A percentile compares a stretch with the other conserved stretches of the same genome.
These are phyloP conservation scores for Catharus fuscescens DNA, from an alignment of 2,113 vertebrate species.

Conservation along the genomic window DNA sequence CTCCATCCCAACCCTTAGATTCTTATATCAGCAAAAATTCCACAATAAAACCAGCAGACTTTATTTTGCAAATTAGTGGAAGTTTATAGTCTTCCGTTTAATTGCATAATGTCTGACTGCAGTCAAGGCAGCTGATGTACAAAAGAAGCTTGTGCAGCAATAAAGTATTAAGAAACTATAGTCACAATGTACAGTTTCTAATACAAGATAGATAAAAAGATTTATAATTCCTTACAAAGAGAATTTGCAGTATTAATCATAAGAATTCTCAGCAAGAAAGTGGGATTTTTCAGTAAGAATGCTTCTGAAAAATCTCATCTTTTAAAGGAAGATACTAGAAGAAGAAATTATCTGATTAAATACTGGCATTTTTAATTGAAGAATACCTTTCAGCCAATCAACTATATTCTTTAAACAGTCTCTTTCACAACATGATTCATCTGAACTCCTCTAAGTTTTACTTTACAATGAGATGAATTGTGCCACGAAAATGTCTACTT, in stretches of 20 bases:
- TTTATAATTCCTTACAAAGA: neutral
- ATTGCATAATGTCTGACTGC: neutral
- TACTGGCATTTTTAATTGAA: neutral
- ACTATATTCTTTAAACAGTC: neutral
- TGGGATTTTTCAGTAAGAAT: neutral
- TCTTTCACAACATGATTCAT: neutral
- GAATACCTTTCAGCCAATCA: slow-evolving; percentile 19
- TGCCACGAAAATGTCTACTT: neutral
- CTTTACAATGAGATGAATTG: neutral
- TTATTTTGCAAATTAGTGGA: neutral
- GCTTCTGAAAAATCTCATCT: neutral
- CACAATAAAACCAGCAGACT: neutral
- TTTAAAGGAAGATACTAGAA: neutral
- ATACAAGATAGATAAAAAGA: neutral
- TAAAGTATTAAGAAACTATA: neutral
- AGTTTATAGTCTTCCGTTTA: neutral
- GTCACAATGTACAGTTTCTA: neutral
- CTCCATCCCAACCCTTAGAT: neutral
- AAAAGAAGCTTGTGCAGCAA: neutral
- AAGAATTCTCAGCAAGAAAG: neutral
- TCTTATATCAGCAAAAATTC: neutral
- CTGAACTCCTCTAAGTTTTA: neutral
- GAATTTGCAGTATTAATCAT: neutral
- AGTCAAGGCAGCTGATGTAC: neutral
- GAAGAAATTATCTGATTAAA: neutral